Percentiles rank a stretch among this genome's conserved stretches.
phyloP scores from a whole-genome alignment of 2,113 vertebrate species.

The Pyxicephalus adspersus region DNA sequence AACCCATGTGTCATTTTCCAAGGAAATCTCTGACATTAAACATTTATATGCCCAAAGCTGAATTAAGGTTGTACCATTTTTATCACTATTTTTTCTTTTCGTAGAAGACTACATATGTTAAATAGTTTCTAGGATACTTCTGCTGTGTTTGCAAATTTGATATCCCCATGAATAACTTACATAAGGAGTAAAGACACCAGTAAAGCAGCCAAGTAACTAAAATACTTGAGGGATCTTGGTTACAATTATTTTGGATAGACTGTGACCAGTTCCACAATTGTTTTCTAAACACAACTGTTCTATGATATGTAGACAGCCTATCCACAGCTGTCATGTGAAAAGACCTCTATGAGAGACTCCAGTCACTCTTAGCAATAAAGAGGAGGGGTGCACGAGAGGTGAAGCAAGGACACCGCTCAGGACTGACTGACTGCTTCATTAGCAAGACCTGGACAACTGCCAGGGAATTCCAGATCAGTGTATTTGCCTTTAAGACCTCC shows the following conservation, averaged over 20 bases:
- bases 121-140: not conserved
- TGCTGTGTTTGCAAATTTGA: not conserved
- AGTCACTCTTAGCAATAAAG: slow-evolving; percentile 23
- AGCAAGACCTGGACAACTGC: slow-evolving; percentile 61
- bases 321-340: slow-evolving; percentile 43
- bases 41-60: too few relatives aligned
- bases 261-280: slow-evolving; percentile 23
- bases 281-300: slow-evolving; percentile 41
- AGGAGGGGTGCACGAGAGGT: slow-evolving; percentile 49
- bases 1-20: too few relatives aligned
- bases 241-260: slow-evolving; percentile 15
- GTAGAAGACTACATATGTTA: too few relatives aligned
- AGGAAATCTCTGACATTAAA: too few relatives aligned
- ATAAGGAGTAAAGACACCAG: not conserved
- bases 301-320: slow-evolving; percentile 18
- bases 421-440: slow-evolving; percentile 66
- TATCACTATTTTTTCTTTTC: too few relatives aligned
- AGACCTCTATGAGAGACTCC: slow-evolving; percentile 33
- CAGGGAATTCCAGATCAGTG: slow-evolving; percentile 61
- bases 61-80: too few relatives aligned
- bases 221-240: slow-evolving; percentile 9
- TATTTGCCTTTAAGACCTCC: slow-evolving; percentile 58
- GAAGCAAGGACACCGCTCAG: slow-evolving; percentile 52
- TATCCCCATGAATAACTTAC: not conserved
- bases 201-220: not conserved